These are phyloP conservation scores for Microcebus lehilahytsara DNA, from an alignment of 2,113 vertebrate genomes.

Conservation along the genomic window DNA sequence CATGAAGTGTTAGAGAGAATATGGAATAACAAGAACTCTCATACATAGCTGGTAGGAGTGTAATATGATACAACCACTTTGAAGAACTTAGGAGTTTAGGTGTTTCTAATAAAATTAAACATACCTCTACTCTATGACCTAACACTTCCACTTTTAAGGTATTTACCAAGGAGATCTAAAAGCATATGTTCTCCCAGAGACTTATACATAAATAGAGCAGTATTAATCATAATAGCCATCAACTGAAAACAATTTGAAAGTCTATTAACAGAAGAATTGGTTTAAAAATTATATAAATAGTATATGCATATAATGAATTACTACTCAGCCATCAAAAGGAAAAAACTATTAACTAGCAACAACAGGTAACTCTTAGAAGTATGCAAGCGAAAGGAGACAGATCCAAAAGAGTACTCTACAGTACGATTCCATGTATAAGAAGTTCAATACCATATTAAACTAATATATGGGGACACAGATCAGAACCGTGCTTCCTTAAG, in stretches of 20 bases:
- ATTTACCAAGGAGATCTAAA: background rate
- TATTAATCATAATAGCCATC: background rate
- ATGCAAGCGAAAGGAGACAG: background rate
- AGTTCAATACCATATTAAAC: background rate
- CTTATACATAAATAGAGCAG: background rate
- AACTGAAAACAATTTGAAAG: background rate
- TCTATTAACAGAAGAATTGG: background rate
- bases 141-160: background rate
- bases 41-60: background rate
- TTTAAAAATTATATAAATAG: background rate
- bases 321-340: background rate
- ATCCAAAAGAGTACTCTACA: background rate
- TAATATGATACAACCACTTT: background rate
- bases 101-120: background rate
- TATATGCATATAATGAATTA: background rate
- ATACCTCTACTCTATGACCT: background rate
- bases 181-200: background rate
- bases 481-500: background rate
- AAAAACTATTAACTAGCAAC: background rate
- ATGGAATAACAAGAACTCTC: no score
- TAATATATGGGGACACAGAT: background rate
- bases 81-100: background rate
- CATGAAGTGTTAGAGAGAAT: no score
- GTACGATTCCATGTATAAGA: background rate
- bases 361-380: background rate